Percentiles rank a stretch among this genome's conserved stretches.
Evolutionary conservation across 1,140 invertebrate species (phyloP).

Genomic region (Cyphomyrmex costatus): DNA sequence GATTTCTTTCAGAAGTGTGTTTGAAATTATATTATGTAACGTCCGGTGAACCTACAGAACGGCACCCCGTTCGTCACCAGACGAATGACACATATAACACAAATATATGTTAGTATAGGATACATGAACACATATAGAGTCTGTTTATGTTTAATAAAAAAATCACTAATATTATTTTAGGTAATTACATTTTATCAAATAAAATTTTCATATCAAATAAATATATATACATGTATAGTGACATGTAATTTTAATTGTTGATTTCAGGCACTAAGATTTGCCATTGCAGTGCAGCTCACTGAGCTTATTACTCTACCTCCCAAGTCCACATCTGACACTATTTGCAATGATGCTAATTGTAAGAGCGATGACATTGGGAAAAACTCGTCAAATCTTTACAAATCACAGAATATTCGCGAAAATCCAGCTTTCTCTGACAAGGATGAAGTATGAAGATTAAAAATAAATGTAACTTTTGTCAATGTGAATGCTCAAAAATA

Average conservation of each 20-base stretch:
- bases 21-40: no score
- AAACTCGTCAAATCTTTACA: background rate
- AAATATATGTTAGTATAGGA: no score
- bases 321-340: constrained; percentile 18
- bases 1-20: background rate
- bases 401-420: constrained; percentile 7
- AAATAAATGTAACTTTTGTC: background rate
- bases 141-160: background rate
- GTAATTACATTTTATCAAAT: background rate
- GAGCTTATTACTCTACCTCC: constrained; percentile 71
- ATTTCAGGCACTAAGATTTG: constrained; percentile 77
- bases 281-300: constrained; percentile 76
- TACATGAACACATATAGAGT: no score
- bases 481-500: constrained; percentile 9
- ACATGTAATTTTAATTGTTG: constrained; percentile 28
- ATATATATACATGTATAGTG: background rate
- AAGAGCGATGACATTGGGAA: constrained; percentile 12
- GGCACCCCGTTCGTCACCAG: no score
- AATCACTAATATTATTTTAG: background rate
- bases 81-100: no score
- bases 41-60: no score
- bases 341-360: background rate
- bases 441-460: constrained; percentile 50
- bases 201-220: background rate
- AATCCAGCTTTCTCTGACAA: constrained; percentile 61